These are phyloP conservation scores for Todus mexicanus DNA, from an alignment of 2,797 vertebrate genomes.

Conservation along the genomic window DNA sequence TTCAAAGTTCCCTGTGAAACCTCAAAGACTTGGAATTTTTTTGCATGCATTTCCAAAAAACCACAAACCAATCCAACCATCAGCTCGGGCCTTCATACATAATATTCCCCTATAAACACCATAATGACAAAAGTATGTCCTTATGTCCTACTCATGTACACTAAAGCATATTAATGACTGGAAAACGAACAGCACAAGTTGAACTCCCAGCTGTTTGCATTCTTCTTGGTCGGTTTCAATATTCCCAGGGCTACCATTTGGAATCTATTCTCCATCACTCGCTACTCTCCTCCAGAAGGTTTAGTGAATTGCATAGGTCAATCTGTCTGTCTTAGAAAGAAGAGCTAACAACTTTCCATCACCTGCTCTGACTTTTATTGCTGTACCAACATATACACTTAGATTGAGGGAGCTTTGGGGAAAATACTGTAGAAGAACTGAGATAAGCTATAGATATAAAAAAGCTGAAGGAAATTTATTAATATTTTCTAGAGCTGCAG, in stretches of 20 bases:
- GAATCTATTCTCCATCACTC: not conserved
- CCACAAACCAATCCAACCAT: not conserved
- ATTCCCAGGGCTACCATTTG: not conserved
- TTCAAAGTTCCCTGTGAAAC: not conserved
- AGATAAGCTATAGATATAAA: not conserved
- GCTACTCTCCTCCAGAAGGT: not conserved
- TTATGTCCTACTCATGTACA: not conserved
- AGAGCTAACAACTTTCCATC: not conserved
- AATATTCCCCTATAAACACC: not conserved
- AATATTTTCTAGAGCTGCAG: not conserved
- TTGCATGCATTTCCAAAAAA: not conserved
- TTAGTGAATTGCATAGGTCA: not conserved
- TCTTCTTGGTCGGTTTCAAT: not conserved
- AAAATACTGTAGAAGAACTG: not conserved
- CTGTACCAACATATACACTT: not conserved
- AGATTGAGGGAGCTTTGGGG: too few relatives aligned
- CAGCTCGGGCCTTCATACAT: not conserved
- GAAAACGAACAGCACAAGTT: not conserved
- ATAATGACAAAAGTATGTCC: not conserved
- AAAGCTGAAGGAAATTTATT: not conserved
- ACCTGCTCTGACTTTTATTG: not conserved
- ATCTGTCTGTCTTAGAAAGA: not conserved
- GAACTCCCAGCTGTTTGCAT: not conserved
- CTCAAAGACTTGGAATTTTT: not conserved
- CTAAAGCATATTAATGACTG: not conserved